A percentile compares a stretch with the other conserved stretches of the same genome.
Evolutionary conservation across 2,113 vertebrate species (phyloP).

Genomic region (Colossoma macropomum): DNA sequence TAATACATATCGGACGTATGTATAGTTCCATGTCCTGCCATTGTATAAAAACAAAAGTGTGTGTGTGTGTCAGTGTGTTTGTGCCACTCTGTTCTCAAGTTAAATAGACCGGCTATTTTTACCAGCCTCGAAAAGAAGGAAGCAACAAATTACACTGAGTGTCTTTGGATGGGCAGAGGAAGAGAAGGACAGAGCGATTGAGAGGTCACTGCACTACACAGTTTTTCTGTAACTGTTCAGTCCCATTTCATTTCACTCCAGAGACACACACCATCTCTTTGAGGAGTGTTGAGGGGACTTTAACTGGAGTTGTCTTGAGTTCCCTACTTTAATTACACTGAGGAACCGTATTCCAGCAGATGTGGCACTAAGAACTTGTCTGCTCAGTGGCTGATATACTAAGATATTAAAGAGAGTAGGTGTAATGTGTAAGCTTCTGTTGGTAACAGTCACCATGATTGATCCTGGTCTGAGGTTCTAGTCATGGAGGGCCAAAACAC

Average conservation of each 20-base stretch:
- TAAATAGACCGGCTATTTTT: constrained; percentile 12
- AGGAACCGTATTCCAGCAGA: constrained; percentile 1
- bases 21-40: neutral
- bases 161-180: neutral
- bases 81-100: neutral
- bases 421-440: neutral
- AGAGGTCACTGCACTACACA: constrained; percentile 32
- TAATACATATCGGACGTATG: neutral
- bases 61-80: constrained; percentile 7
- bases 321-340: constrained; percentile 43
- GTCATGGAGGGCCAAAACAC: too few species aligned
- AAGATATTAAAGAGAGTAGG: neutral
- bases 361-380: neutral
- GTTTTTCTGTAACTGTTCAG: constrained; percentile 22
- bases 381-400: neutral
- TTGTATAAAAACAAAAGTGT: constrained; percentile 3
- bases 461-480: neutral
- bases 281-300: constrained; percentile 18
- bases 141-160: constrained; percentile 22
- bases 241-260: constrained; percentile 31
- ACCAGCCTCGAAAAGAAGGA: neutral
- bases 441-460: neutral
- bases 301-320: constrained; percentile 35
- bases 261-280: constrained; percentile 7
- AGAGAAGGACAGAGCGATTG: neutral